A percentile compares a stretch with the other conserved stretches of the same genome.
These are phyloP conservation scores for Dallia pectoralis DNA, from an alignment of 2,797 vertebrate species.

Conservation along the genomic window DNA sequence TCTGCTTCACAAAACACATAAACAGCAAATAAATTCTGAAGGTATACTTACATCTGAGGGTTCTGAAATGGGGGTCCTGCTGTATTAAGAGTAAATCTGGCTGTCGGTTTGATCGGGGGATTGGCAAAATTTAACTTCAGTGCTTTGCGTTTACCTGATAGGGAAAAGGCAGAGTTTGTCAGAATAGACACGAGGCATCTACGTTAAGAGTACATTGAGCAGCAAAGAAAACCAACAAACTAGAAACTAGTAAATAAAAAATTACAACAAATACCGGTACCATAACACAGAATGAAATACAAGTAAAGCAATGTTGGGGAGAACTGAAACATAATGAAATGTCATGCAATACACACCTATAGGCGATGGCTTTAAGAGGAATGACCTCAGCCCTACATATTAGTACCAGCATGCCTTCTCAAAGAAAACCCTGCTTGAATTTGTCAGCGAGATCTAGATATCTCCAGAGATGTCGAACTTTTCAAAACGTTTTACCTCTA, in stretches of 20 bases:
- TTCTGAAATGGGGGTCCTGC: slow-evolving; percentile 90
- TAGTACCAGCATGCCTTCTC: background rate
- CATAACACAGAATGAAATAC: slow-evolving; percentile 23
- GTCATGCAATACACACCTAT: slow-evolving; percentile 36
- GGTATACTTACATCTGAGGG: slow-evolving; percentile 92
- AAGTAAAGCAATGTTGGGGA: slow-evolving; percentile 10
- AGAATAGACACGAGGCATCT: background rate
- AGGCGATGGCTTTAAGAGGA: background rate
- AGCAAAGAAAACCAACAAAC: slow-evolving; percentile 16
- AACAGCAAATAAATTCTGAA: too few species aligned
- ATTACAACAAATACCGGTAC: slow-evolving; percentile 7
- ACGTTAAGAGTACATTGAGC: background rate
- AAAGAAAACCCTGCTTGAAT: background rate
- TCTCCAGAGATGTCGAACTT: background rate
- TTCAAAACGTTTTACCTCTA: background rate
- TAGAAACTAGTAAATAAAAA: slow-evolving; percentile 2
- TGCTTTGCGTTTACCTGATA: slow-evolving; percentile 97
- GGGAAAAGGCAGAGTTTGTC: slow-evolving; percentile 32
- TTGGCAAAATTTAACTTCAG: slow-evolving; percentile 99
- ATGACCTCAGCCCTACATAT: background rate
- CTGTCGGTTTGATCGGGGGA: slow-evolving; percentile 91
- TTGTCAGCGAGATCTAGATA: background rate
- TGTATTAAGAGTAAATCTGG: slow-evolving; percentile 92
- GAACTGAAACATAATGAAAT: background rate
- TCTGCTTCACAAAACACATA: background rate